A percentile compares a stretch with the other conserved stretches of the same genome.
Conservation (phyloP, 2,888 invertebrate genomes). For the Chloroclysta siterata region DNA sequence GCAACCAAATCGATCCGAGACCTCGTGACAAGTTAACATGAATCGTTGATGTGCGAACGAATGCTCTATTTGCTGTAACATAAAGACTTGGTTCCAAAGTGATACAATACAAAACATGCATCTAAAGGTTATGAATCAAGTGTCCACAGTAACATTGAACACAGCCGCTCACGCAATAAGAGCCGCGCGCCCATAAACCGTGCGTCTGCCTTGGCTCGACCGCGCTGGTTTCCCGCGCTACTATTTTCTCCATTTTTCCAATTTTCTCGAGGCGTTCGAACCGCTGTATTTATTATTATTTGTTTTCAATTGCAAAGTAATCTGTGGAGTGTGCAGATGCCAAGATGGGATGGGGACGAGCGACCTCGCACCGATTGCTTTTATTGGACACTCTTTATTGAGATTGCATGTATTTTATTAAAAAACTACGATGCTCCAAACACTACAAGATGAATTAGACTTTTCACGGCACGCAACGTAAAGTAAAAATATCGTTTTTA, state of each 20-base stretch:
- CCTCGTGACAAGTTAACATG: too few relatives aligned
- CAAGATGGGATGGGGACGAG: conserved; percentile 49
- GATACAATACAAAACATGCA: too few relatives aligned
- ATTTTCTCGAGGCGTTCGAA: conserved; percentile 62
- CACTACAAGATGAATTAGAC: background rate
- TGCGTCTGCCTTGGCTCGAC: conserved; percentile 13
- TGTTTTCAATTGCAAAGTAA: conserved; percentile 84
- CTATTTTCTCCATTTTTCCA: conserved; percentile 73
- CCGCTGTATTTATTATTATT: conserved; percentile 80
- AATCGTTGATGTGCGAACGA: too few relatives aligned
- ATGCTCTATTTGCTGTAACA: too few relatives aligned
- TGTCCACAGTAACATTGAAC: background rate
- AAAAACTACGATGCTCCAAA: background rate
- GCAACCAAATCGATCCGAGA: too few relatives aligned
- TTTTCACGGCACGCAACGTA: background rate
- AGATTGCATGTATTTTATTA: conserved; percentile 19
- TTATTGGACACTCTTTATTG: conserved; percentile 29
- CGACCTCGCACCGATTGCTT: conserved; percentile 29
- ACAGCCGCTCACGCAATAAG: conserved; percentile 2
- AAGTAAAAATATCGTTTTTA: too few relatives aligned
- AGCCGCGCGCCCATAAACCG: conserved; percentile 13
- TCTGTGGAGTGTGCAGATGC: conserved; percentile 78
- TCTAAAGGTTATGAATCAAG: background rate
- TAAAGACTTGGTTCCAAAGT: too few relatives aligned
- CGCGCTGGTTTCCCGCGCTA: conserved; percentile 11